phyloP scores from a whole-genome alignment of 2,888 invertebrate genomes.

The Chesias legatella region DNA sequence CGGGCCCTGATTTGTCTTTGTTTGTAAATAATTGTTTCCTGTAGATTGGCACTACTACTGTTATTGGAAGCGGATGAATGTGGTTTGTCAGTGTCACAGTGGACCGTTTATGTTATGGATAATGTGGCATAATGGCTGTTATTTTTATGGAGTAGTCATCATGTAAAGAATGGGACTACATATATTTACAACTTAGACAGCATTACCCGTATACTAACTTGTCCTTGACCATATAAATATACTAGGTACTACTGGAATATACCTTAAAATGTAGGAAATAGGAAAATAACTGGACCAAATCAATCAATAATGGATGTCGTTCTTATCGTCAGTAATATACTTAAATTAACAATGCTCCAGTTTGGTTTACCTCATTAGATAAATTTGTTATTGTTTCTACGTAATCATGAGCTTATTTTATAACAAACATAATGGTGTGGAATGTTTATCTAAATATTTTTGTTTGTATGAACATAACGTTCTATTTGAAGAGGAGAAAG shows the following conservation, averaged over 20 bases:
- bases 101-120: background rate
- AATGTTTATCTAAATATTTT: background rate
- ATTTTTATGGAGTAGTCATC: too few species aligned
- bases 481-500: too few species aligned
- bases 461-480: too few species aligned
- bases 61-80: constrained; percentile 9
- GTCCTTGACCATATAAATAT: too few species aligned
- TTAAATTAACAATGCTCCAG: constrained; percentile 1
- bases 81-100: constrained; percentile 2
- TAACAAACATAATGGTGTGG: background rate
- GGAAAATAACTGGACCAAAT: constrained; percentile 1
- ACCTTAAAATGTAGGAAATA: background rate
- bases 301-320: background rate
- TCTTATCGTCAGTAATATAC: background rate
- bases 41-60: constrained; percentile 4
- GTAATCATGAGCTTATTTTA: background rate
- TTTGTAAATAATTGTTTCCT: constrained; percentile 3
- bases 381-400: constrained; percentile 9
- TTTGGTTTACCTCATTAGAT: constrained; percentile 7
- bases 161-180: too few species aligned
- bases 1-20: constrained; percentile 2
- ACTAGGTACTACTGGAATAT: too few species aligned
- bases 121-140: background rate
- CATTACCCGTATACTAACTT: too few species aligned
- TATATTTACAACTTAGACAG: too few species aligned